Percentiles rank a stretch among this genome's conserved stretches.
Conservation (phyloP, 2,888 invertebrate species). For the Antheraea assamensis region DNA sequence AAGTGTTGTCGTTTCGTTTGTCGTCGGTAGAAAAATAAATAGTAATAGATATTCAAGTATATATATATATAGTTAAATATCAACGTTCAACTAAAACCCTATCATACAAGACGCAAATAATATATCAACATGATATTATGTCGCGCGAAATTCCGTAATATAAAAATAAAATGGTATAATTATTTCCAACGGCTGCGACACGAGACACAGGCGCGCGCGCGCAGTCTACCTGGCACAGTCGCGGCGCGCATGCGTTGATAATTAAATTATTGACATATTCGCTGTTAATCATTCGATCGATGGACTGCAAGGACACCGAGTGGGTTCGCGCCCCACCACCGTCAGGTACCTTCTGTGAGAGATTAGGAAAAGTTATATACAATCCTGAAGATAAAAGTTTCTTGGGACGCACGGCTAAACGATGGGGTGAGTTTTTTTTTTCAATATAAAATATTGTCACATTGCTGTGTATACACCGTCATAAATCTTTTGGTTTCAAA, state of each 20-base stretch:
- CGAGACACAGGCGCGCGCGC: slow-evolving; percentile 44
- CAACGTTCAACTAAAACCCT: neutral
- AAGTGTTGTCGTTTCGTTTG: no score
- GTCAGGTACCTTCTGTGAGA: slow-evolving; percentile 47
- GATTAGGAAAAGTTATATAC: slow-evolving; percentile 57
- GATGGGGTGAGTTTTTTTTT: slow-evolving; percentile 68
- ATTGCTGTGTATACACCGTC: neutral
- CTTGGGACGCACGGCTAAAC: slow-evolving; percentile 67
- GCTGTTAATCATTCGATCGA: slow-evolving; percentile 39
- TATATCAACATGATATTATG: slow-evolving; percentile 11
- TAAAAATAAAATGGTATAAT: slow-evolving; percentile 23
- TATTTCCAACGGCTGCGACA: slow-evolving; percentile 26
- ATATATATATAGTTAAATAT: no score
- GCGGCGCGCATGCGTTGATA: slow-evolving; percentile 19
- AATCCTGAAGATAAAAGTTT: slow-evolving; percentile 68
- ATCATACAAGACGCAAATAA: neutral
- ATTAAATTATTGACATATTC: slow-evolving; percentile 6
- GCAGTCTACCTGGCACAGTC: slow-evolving; percentile 45
- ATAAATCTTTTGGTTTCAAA: no score
- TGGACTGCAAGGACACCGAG: slow-evolving; percentile 62
- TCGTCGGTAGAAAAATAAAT: no score
- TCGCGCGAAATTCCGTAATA: slow-evolving; percentile 18
- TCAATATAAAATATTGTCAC: slow-evolving; percentile 17
- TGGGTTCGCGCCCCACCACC: slow-evolving; percentile 69
- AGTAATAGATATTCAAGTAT: no score